Evolutionary conservation across 2,113 vertebrate species (phyloP).

Genomic region (Manacus vitellinus): DNA sequence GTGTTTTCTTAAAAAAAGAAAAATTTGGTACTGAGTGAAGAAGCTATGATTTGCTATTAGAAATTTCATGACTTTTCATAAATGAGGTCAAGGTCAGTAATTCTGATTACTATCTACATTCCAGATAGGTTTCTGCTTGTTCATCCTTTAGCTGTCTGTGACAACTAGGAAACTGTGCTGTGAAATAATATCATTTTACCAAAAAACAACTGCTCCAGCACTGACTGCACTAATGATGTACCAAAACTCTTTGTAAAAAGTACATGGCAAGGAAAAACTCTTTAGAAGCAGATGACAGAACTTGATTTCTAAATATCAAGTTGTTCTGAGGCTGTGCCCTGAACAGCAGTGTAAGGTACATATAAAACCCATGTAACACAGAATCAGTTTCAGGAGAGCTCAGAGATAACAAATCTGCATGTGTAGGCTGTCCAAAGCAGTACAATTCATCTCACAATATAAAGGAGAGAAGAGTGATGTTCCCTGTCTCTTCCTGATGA

Average conservation of each 20-base stretch:
- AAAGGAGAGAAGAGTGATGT: neutral
- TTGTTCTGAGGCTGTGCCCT: neutral
- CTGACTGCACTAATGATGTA: neutral
- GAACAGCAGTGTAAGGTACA: neutral
- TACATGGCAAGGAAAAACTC: neutral
- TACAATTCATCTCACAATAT: neutral
- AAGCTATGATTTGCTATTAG: neutral
- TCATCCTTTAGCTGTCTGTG: neutral
- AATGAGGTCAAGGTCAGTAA: conserved; percentile 2
- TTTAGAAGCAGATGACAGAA: neutral
- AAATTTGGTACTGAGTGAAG: neutral
- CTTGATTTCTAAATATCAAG: neutral
- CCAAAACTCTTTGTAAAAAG: neutral
- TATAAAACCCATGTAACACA: neutral
- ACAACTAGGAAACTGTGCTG: neutral
- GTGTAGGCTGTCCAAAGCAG: neutral
- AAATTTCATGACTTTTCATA: neutral
- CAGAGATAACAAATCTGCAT: neutral
- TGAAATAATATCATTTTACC: neutral
- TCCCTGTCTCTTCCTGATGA: neutral
- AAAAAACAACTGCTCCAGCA: neutral
- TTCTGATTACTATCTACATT: neutral
- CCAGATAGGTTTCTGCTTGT: neutral
- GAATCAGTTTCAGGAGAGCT: neutral
- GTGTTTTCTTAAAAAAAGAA: neutral